phyloP scores from a whole-genome alignment of 2,888 invertebrate genomes.

The Patella caerulea region DNA sequence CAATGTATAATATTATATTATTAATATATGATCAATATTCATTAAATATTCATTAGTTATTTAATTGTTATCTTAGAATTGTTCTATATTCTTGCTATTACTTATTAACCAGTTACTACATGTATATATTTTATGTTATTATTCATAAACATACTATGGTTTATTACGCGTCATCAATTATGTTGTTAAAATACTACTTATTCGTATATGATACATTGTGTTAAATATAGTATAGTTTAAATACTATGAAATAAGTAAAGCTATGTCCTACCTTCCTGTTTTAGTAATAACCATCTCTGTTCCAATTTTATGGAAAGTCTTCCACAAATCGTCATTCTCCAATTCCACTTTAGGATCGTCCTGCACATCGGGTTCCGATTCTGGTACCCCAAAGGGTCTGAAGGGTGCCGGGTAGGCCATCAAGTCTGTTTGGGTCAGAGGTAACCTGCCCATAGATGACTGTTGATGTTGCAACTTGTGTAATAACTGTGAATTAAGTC shows the following conservation, averaged over 20 bases:
- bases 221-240: neutral
- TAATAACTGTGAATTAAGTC: constrained; percentile 17
- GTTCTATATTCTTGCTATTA: too few species aligned
- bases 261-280: constrained; percentile 90
- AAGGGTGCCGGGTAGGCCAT: constrained; percentile 16
- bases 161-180: too few species aligned
- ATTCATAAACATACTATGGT: too few species aligned
- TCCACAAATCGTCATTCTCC: constrained; percentile 98
- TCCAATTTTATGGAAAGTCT: constrained; percentile 97
- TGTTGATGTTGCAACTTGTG: constrained; percentile 16
- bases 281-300: constrained; percentile 99
- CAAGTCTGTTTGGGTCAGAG: constrained; percentile 11
- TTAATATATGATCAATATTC: too few species aligned
- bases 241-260: constrained; percentile 2
- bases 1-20: too few species aligned
- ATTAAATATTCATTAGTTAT: too few species aligned
- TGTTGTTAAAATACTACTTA: too few species aligned
- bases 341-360: constrained; percentile 99
- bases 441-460: constrained; percentile 11
- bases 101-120: too few species aligned
- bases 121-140: too few species aligned
- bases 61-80: too few species aligned
- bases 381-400: constrained; percentile 74
- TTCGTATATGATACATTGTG: too few species aligned
- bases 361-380: constrained; percentile 84